Evolutionary conservation across 1,140 invertebrate species (phyloP).

Genomic region (Polypedilum pembai): DNA sequence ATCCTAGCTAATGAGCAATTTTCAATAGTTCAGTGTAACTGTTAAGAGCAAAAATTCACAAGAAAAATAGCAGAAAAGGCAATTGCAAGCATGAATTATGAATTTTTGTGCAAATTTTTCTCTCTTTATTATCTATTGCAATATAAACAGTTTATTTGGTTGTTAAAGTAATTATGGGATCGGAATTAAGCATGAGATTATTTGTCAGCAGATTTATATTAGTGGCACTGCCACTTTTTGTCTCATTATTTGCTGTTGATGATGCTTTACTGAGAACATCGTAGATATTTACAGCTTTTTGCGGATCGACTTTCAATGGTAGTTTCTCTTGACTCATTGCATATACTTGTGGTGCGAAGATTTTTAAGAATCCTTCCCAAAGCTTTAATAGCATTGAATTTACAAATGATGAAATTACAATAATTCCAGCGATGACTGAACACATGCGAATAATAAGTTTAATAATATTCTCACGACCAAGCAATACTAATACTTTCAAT

Average conservation of each 20-base stretch:
- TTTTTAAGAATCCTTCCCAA: conserved; percentile 14
- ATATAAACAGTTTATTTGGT: conserved; percentile 21
- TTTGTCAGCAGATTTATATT: not conserved
- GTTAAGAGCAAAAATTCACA: not conserved
- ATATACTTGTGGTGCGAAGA: conserved; percentile 9
- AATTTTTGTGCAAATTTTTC: conserved; percentile 23
- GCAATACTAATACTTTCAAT: conserved; percentile 74
- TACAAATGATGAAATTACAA: conserved; percentile 62
- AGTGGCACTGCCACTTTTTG: not conserved
- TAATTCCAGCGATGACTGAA: conserved; percentile 85
- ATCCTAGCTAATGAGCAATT: not conserved
- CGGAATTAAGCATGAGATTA: not conserved
- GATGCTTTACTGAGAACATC: conserved; percentile 13
- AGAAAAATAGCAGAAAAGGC: not conserved
- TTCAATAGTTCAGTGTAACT: not conserved
- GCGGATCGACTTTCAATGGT: conserved; percentile 15
- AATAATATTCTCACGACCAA: conserved; percentile 69
- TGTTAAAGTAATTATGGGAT: conserved; percentile 21
- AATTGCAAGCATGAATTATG: not conserved
- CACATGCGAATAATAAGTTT: conserved; percentile 80
- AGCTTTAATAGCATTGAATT: not conserved
- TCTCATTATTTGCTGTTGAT: not conserved
- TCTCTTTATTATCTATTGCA: not conserved
- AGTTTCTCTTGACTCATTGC: conserved; percentile 15
- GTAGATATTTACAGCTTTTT: not conserved